Percentiles rank a stretch among this genome's conserved stretches.
These are phyloP conservation scores for Marisa cornuarietis DNA, from an alignment of 1,140 invertebrate species.

Conservation along the genomic window DNA sequence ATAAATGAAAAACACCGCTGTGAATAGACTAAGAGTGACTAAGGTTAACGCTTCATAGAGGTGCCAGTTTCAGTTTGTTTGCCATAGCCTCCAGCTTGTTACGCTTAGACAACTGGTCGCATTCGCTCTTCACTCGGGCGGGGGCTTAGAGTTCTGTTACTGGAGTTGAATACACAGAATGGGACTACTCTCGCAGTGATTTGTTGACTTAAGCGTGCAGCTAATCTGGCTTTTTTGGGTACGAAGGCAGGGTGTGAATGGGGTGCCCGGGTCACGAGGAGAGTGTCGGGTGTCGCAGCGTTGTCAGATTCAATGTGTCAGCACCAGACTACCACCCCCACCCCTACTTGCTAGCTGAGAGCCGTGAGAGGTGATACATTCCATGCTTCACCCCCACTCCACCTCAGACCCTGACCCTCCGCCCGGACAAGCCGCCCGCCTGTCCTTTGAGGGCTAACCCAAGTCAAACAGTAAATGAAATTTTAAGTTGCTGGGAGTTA, in stretches of 20 bases:
- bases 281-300: background rate
- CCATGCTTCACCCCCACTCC: background rate
- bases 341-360: background rate
- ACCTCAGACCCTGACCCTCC: background rate
- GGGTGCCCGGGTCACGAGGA: background rate
- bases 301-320: constrained; percentile 14
- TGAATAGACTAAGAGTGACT: too few relatives aligned
- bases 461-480: too few relatives aligned
- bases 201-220: constrained; percentile 10
- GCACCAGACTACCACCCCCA: background rate
- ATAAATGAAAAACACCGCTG: too few relatives aligned
- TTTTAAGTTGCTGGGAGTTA: too few relatives aligned
- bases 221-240: constrained; percentile 5
- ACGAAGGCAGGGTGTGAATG: background rate
- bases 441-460: too few relatives aligned
- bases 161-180: background rate
- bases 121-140: too few relatives aligned
- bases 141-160: too few relatives aligned
- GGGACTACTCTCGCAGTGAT: background rate
- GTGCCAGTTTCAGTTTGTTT: too few relatives aligned
- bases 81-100: too few relatives aligned
- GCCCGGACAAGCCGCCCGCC: background rate
- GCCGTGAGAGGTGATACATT: background rate
- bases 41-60: too few relatives aligned
- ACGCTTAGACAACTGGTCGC: too few relatives aligned